phyloP scores from a whole-genome alignment of 2,888 invertebrate species.

The Drosophila macrospina region DNA sequence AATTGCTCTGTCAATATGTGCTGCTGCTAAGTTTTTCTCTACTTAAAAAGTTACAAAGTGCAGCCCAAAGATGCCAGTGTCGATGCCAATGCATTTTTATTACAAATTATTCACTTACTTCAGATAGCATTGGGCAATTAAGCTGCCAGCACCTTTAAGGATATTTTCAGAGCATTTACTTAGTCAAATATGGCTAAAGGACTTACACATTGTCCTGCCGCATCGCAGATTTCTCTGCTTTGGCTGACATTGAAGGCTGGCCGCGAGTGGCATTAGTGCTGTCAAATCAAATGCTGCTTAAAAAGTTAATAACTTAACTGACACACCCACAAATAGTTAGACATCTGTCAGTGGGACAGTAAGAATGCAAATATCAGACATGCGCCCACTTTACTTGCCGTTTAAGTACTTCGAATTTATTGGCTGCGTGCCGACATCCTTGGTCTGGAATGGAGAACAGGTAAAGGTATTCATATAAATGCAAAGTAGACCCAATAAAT shows the following conservation, averaged over 20 bases:
- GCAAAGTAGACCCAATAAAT: slow-evolving; percentile 68
- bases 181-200: not conserved
- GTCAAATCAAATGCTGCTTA: slow-evolving; percentile 44
- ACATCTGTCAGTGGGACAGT: slow-evolving; percentile 4
- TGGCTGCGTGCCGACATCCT: slow-evolving; percentile 67
- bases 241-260: slow-evolving; percentile 46
- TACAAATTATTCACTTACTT: slow-evolving; percentile 53
- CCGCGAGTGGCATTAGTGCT: slow-evolving; percentile 50
- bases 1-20: slow-evolving; percentile 73
- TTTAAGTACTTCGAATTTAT: slow-evolving; percentile 53
- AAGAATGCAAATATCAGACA: slow-evolving; percentile 36
- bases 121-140: slow-evolving; percentile 11
- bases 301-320: slow-evolving; percentile 57
- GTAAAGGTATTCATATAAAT: slow-evolving; percentile 69
- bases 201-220: not conserved
- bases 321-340: slow-evolving; percentile 4
- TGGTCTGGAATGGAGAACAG: slow-evolving; percentile 6
- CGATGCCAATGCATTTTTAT: slow-evolving; percentile 54
- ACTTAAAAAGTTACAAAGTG: slow-evolving; percentile 37
- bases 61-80: slow-evolving; percentile 11
- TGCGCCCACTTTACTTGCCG: slow-evolving; percentile 19
- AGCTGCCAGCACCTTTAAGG: slow-evolving; percentile 24
- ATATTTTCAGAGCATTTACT: slow-evolving; percentile 8
- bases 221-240: not conserved
- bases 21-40: slow-evolving; percentile 29